Conservation (phyloP, 2,888 invertebrate species). For the Sinodicranocentrus sp. region DNA sequence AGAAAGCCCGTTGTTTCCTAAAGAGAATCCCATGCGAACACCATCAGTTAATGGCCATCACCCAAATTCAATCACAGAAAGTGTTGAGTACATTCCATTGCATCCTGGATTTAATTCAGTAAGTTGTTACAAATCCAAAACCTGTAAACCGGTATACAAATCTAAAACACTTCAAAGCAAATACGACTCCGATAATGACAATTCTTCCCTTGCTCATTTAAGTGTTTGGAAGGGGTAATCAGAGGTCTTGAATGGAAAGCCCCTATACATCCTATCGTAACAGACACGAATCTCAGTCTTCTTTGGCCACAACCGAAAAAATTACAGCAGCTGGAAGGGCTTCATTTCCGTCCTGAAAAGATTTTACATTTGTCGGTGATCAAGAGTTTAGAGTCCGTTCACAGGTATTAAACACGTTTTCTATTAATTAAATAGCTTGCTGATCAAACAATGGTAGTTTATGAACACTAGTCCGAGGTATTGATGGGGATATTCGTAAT, state of each 20-base stretch:
- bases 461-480: not conserved
- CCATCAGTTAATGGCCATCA: slow-evolving; percentile 64
- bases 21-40: slow-evolving; percentile 65
- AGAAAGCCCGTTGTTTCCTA: slow-evolving; percentile 74
- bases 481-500: too few relatives aligned
- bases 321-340: slow-evolving; percentile 80
- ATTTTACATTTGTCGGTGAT: slow-evolving; percentile 80
- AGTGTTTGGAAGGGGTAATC: slow-evolving; percentile 75
- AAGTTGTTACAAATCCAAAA: too few relatives aligned
- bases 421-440: too few relatives aligned
- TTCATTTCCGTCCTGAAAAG: slow-evolving; percentile 79
- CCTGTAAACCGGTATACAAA: too few relatives aligned
- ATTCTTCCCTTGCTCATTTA: too few relatives aligned
- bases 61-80: slow-evolving; percentile 51
- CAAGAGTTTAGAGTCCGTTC: slow-evolving; percentile 77
- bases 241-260: slow-evolving; percentile 77
- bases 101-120: slow-evolving; percentile 75
- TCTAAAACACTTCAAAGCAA: too few relatives aligned
- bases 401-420: too few relatives aligned
- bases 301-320: slow-evolving; percentile 83
- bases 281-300: slow-evolving; percentile 79
- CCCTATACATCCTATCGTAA: slow-evolving; percentile 78
- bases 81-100: slow-evolving; percentile 72
- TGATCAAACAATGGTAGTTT: too few relatives aligned
- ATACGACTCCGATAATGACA: too few relatives aligned